A percentile compares a stretch with the other conserved stretches of the same genome.
phyloP scores from a whole-genome alignment of 2,113 vertebrate species.

The Cynoglossus semilaevis region DNA sequence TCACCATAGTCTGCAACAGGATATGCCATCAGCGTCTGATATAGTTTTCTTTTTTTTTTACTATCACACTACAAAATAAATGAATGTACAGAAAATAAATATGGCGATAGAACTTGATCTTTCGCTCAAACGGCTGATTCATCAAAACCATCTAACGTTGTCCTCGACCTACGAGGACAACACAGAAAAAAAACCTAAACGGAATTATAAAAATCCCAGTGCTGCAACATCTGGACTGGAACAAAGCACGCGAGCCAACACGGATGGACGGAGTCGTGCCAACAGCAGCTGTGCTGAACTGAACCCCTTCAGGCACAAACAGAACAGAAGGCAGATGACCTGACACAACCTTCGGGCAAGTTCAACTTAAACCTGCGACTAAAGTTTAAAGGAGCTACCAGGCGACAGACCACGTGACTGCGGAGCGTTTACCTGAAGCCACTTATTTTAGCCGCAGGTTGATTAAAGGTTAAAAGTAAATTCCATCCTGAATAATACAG shows the following conservation, averaged over 20 bases:
- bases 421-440: not conserved
- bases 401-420: not conserved
- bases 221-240: not conserved
- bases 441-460: not conserved
- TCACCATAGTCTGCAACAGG: no score
- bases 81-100: no score
- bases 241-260: not conserved
- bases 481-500: conserved; percentile 11
- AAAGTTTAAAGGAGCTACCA: not conserved
- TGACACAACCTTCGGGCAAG: not conserved
- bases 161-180: no score
- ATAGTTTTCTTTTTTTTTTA: no score
- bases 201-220: not conserved
- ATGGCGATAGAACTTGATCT: no score
- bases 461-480: not conserved
- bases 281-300: not conserved
- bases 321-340: not conserved
- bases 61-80: no score
- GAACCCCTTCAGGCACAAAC: not conserved
- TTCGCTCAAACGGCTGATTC: no score
- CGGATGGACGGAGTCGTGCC: not conserved
- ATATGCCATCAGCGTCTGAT: no score
- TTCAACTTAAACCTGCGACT: not conserved
- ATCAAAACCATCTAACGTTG: no score
- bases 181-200: not conserved